A percentile compares a stretch with the other conserved stretches of the same genome.
phyloP scores from a whole-genome alignment of 2,888 invertebrate genomes.

The Troglohyphantes excavatus region DNA sequence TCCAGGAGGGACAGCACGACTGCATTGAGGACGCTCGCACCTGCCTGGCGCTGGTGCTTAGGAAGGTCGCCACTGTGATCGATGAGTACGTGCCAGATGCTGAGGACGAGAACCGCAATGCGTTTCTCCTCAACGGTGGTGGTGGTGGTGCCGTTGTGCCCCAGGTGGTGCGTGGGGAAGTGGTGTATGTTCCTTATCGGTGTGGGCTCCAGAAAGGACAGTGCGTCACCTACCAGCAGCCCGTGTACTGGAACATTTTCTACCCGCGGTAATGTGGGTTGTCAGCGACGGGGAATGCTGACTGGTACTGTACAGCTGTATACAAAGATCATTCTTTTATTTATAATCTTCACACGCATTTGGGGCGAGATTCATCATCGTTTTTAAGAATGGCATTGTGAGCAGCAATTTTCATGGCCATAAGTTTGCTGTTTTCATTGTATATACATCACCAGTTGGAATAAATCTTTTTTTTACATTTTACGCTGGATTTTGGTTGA shows the following conservation, averaged over 20 bases:
- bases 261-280: neutral
- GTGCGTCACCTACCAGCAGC: neutral
- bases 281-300: neutral
- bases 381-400: neutral
- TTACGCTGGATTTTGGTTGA: neutral
- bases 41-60: slow-evolving; percentile 83
- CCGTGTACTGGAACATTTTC: neutral
- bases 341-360: neutral
- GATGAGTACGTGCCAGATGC: neutral
- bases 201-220: neutral
- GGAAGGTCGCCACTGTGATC: neutral
- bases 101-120: neutral
- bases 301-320: neutral
- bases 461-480: slow-evolving; percentile 3
- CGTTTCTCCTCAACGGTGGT: neutral
- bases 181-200: neutral
- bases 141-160: neutral
- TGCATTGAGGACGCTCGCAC: slow-evolving; percentile 81
- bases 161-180: neutral
- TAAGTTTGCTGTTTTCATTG: neutral
- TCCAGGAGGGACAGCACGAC: neutral
- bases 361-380: neutral
- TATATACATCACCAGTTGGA: neutral
- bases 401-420: neutral
- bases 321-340: neutral